Conservation (phyloP, 2,113 vertebrate species). For the Sapayoa aenigma region DNA sequence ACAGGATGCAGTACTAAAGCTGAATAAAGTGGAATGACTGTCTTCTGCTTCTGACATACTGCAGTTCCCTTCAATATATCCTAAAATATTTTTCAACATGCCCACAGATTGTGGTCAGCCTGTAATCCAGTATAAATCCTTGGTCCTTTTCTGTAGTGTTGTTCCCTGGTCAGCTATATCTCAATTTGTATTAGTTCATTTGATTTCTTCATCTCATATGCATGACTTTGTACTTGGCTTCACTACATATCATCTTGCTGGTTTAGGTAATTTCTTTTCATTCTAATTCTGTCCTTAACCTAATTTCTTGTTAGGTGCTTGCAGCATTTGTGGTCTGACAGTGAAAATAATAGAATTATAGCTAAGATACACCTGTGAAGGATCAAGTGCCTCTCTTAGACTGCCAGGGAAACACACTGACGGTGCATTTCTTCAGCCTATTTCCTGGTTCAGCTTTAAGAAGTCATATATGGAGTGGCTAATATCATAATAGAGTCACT, state of each 20-base stretch:
- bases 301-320: neutral
- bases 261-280: neutral
- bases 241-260: neutral
- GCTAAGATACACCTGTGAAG: neutral
- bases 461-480: neutral
- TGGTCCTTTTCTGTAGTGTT: neutral
- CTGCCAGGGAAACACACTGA: neutral
- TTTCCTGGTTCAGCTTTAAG: neutral
- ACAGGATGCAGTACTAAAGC: neutral
- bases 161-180: neutral
- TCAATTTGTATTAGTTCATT: neutral
- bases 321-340: neutral
- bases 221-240: neutral
- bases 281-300: neutral
- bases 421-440: neutral
- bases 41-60: neutral
- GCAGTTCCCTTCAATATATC: neutral
- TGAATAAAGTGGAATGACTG: neutral
- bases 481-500: neutral
- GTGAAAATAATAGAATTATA: neutral
- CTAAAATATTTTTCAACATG: neutral
- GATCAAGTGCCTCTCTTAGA: neutral
- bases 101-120: neutral
- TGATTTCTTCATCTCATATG: neutral
- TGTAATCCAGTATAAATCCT: neutral